A percentile compares a stretch with the other conserved stretches of the same genome.
These are phyloP conservation scores for Augiades crinisus DNA, from an alignment of 2,888 invertebrate genomes.

Conservation along the genomic window DNA sequence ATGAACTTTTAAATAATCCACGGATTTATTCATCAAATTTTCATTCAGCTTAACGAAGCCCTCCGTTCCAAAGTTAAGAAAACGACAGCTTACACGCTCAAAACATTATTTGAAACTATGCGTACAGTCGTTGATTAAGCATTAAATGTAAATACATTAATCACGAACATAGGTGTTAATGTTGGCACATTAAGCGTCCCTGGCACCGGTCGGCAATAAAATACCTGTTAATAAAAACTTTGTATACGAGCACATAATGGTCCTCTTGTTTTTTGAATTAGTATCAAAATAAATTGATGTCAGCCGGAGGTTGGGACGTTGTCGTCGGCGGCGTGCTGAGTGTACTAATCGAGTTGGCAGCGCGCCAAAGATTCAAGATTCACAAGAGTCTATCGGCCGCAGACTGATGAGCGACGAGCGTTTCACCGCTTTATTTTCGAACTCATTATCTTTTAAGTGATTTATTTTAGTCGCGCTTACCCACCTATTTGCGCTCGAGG, in stretches of 20 bases:
- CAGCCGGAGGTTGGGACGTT: conserved; percentile 46
- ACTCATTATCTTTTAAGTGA: conserved; percentile 77
- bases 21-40: neutral
- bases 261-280: conserved; percentile 23
- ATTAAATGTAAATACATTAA: too few species aligned
- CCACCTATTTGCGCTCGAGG: conserved; percentile 38
- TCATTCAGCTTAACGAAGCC: too few species aligned
- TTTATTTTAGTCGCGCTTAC: conserved; percentile 64
- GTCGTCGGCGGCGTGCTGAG: conserved; percentile 48
- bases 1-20: conserved; percentile 42
- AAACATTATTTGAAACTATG: neutral
- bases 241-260: conserved; percentile 17
- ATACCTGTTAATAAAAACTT: conserved; percentile 13
- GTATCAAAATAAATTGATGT: conserved; percentile 43
- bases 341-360: conserved; percentile 63
- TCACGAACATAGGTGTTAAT: conserved; percentile 45
- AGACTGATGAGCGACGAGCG: conserved; percentile 66
- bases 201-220: conserved; percentile 8
- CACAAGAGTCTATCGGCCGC: conserved; percentile 59
- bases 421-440: conserved; percentile 74
- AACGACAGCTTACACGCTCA: too few species aligned
- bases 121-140: neutral
- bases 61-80: too few species aligned
- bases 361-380: conserved; percentile 52
- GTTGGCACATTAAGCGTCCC: conserved; percentile 40